These are phyloP conservation scores for Drosophila athabasca DNA, from an alignment of 1,140 invertebrate genomes.

Conservation along the genomic window DNA sequence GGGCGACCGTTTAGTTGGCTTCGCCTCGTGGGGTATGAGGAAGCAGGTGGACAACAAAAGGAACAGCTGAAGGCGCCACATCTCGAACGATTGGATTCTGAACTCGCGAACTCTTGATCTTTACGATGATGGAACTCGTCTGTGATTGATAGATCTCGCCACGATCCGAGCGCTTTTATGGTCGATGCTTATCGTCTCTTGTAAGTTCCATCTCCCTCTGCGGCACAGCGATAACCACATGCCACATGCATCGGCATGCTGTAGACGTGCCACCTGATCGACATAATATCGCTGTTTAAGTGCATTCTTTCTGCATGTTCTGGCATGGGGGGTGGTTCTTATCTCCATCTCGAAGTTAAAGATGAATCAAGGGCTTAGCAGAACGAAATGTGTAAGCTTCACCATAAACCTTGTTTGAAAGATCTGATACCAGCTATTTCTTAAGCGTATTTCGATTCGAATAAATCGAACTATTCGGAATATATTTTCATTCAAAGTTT, in stretches of 20 bases:
- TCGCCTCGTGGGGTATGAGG: slow-evolving; percentile 62
- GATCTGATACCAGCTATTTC: no score
- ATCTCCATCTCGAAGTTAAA: no score
- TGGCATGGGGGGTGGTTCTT: not conserved
- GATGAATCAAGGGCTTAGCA: no score
- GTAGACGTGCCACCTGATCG: slow-evolving; percentile 37
- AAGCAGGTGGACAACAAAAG: slow-evolving; percentile 67
- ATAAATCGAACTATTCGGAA: no score
- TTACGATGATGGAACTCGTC: not conserved
- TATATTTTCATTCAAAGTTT: no score
- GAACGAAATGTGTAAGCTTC: no score
- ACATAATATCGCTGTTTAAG: slow-evolving; percentile 2
- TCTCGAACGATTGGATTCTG: slow-evolving; percentile 13
- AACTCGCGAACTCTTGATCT: not conserved
- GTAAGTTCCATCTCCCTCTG: not conserved
- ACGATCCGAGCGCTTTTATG: slow-evolving; percentile 29
- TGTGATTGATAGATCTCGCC: slow-evolving; percentile 35
- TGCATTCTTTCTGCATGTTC: slow-evolving; percentile 47
- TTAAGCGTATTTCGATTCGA: no score
- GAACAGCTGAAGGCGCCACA: slow-evolving; percentile 72
- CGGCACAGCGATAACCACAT: not conserved
- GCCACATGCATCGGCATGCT: slow-evolving; percentile 27
- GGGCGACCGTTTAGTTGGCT: slow-evolving; percentile 35
- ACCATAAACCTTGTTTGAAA: no score
- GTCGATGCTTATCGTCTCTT: slow-evolving; percentile 23